Base-by-base conservation (phyloP, 2,113 vertebrate species). In the Erpornis zantholeuca region DNA sequence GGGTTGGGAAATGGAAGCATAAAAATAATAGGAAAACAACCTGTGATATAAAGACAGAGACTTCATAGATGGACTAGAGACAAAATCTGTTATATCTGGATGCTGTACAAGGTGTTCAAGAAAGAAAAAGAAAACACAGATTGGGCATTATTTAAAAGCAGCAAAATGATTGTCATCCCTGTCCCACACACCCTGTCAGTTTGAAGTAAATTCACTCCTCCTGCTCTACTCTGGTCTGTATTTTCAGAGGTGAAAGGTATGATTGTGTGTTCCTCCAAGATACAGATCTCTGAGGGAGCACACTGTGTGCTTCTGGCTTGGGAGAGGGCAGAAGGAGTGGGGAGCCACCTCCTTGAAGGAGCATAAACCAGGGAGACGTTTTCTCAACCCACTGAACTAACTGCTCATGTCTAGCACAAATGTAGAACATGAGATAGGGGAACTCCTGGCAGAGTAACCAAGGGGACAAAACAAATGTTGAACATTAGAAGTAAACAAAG, bases 401-500 rank as follows among this genome's bases (percentile, higher is more conserved):
- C 31, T 53, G 49, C 78, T 91, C 1, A 1, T 36, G 22, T 70
- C 66, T 94, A 45, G 40, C 85, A 92, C 42, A 59, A 69, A 42
- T 53, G 15, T 47, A 56, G 35, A 54, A 52, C 20, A 11, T 60
- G 36, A 65, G 64, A 40, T 23, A 36, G 40, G 49, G 78, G 65
- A 88, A 36, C 59, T 80, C 45, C 79, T 85, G 6, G 9, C 35
- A 27, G 63, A 28, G 92, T 94, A 92, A 93, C 85, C 92, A 92
- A 88, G 94, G 76, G 71, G 59, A 93, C 66, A 61, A 71, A 95
- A 42, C 70, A 90, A 82, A 72, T 3, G 8, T 27, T 90, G 66
- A 69, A n/a, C 21, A 5, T 65, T 8, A 82, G 54, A 69, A 69
- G 45, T 90, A 94, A 96, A 90, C 85, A 95, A 85, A 72, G 20